Conservation (phyloP, 1,140 invertebrate genomes). For the Orussus abietinus region DNA sequence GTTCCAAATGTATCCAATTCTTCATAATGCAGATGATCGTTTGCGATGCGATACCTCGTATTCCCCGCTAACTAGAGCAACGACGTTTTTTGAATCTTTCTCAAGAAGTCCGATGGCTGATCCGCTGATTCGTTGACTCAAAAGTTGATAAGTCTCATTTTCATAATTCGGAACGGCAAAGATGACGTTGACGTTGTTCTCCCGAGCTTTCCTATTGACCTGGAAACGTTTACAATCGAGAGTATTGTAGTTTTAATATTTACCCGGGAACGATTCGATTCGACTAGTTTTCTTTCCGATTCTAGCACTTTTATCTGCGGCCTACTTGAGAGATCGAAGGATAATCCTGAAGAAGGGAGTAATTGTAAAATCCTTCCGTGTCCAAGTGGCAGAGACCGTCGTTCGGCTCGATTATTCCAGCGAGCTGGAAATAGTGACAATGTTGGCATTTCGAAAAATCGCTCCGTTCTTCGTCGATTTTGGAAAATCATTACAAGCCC, state of each 20-base stretch:
- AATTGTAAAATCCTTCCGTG: conserved; percentile 62
- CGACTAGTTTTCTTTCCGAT: conserved; percentile 2
- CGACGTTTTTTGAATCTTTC: conserved; percentile 71
- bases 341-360: conserved; percentile 63
- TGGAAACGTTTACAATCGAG: conserved; percentile 43
- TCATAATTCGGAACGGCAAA: conserved; percentile 59
- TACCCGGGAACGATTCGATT: conserved; percentile 15
- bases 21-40: too few relatives aligned
- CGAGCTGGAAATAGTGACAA: conserved; percentile 63
- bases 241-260: conserved; percentile 11
- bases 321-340: conserved; percentile 62
- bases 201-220: conserved; percentile 57
- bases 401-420: conserved; percentile 81
- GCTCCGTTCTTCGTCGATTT: too few relatives aligned
- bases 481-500: too few relatives aligned
- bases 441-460: too few relatives aligned
- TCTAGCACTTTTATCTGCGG: too few relatives aligned
- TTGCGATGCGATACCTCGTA: too few relatives aligned
- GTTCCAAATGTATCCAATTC: too few relatives aligned
- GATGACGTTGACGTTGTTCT: conserved; percentile 69
- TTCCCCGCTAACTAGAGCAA: conserved; percentile 66
- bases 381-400: conserved; percentile 79
- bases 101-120: conserved; percentile 66
- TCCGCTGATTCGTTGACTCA: conserved; percentile 61
- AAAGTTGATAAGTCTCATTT: conserved; percentile 58